Conservation (phyloP, 2,888 invertebrate species). For the Matsumyia berberina region DNA sequence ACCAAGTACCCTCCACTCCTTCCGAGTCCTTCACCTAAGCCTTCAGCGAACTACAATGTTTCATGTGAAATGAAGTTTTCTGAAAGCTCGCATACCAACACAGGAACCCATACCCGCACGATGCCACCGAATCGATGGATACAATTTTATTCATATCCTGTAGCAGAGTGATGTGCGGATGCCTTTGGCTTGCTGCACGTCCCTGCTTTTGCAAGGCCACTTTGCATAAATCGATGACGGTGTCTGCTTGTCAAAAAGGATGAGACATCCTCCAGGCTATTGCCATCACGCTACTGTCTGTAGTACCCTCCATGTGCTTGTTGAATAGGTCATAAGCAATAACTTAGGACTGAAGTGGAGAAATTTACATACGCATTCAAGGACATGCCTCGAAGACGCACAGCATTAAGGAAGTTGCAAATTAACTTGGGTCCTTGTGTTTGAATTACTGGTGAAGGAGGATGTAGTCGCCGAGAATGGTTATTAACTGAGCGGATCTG, state of each 20-base stretch:
- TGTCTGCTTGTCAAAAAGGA: slow-evolving; percentile 35
- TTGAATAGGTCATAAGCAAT: slow-evolving; percentile 33
- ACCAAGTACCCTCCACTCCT: neutral
- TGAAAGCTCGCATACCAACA: neutral
- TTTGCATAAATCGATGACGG: slow-evolving; percentile 61
- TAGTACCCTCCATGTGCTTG: slow-evolving; percentile 16
- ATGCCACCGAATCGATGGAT: slow-evolving; percentile 20
- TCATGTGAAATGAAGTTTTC: slow-evolving; percentile 5
- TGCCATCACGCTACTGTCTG: slow-evolving; percentile 15
- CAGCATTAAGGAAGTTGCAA: neutral
- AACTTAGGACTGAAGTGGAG: slow-evolving; percentile 32
- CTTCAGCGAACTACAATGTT: neutral
- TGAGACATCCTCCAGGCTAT: slow-evolving; percentile 22
- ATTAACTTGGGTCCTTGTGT: slow-evolving; percentile 4
- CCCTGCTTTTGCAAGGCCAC: slow-evolving; percentile 47
- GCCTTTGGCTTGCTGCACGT: slow-evolving; percentile 10
- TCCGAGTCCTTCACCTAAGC: neutral
- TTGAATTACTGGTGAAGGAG: neutral
- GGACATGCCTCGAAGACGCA: slow-evolving; percentile 9
- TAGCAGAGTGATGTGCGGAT: neutral
- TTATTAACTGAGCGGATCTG: slow-evolving; percentile 6
- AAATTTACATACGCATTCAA: slow-evolving; percentile 31
- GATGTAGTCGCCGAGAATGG: neutral
- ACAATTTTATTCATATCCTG: slow-evolving; percentile 51
- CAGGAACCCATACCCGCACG: neutral